These are phyloP conservation scores for Phytoseiulus persimilis DNA, from an alignment of 2,888 invertebrate genomes.

Conservation along the genomic window DNA sequence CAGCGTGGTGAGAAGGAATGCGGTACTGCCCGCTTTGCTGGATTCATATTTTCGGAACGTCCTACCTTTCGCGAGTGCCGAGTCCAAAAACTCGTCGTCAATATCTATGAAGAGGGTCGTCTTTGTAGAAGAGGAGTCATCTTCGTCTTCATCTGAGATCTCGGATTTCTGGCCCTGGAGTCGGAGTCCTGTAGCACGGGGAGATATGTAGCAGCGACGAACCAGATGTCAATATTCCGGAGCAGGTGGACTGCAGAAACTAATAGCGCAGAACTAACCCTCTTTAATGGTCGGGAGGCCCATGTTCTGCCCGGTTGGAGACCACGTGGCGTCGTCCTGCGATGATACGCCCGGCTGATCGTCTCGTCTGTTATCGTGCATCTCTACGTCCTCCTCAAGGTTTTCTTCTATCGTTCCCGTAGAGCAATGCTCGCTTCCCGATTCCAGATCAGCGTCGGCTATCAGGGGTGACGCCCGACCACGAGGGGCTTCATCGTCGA, in stretches of 20 bases:
- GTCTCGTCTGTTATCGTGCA: background rate
- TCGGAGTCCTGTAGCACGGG: background rate
- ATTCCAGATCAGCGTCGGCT: conserved; percentile 11
- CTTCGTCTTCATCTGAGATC: conserved; percentile 24
- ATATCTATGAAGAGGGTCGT: conserved; percentile 26
- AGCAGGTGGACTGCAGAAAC: background rate
- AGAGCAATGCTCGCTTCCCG: conserved; percentile 21
- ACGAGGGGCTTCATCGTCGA: conserved; percentile 15
- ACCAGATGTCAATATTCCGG: background rate
- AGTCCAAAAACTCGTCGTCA: background rate
- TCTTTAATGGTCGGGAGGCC: conserved; percentile 28
- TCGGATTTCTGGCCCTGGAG: conserved; percentile 28
- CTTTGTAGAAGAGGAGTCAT: conserved; percentile 28
- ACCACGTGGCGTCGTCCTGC: conserved; percentile 12
- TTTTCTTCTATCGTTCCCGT: background rate
- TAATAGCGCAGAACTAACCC: conserved; percentile 7
- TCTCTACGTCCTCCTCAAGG: background rate
- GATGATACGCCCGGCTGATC: conserved; percentile 29
- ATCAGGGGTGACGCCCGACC: background rate
- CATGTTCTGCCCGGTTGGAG: conserved; percentile 13
- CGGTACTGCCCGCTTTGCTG: no score
- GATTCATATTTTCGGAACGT: no score
- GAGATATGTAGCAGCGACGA: background rate
- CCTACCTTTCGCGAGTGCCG: background rate
- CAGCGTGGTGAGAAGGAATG: no score